Evolutionary conservation across 2,113 vertebrate genomes (phyloP).

Genomic region (Xyrauchen texanus): DNA sequence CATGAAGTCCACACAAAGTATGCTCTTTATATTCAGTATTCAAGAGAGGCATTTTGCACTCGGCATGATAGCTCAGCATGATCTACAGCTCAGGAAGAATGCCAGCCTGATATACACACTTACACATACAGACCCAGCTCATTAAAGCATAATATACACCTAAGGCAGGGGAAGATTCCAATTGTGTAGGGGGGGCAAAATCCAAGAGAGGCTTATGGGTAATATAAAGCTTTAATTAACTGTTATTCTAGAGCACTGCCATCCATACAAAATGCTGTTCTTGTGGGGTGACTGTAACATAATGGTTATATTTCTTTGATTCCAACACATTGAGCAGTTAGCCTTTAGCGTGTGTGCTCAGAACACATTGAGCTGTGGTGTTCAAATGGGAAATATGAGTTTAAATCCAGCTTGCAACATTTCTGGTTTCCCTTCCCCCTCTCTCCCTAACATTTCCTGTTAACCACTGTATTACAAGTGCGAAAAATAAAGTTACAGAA

Average conservation of each 20-base stretch:
- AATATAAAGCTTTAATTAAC: constrained; percentile 1
- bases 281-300: no score
- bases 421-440: no score
- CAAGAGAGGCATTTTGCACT: constrained; percentile 70
- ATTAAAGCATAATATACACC: neutral
- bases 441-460: no score
- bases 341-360: no score
- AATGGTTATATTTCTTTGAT: no score
- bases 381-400: no score
- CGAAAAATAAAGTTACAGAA: no score
- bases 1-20: constrained; percentile 65
- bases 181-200: neutral
- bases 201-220: constrained; percentile 8
- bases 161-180: neutral
- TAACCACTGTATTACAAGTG: no score
- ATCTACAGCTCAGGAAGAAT: neutral
- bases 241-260: neutral
- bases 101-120: neutral
- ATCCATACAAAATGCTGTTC: neutral
- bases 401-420: no score
- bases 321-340: no score
- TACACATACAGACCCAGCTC: neutral
- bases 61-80: constrained; percentile 63
- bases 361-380: no score
- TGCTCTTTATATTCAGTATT: constrained; percentile 67